These are phyloP conservation scores for Musca domestica DNA, from an alignment of 1,140 invertebrate genomes.

Conservation along the genomic window DNA sequence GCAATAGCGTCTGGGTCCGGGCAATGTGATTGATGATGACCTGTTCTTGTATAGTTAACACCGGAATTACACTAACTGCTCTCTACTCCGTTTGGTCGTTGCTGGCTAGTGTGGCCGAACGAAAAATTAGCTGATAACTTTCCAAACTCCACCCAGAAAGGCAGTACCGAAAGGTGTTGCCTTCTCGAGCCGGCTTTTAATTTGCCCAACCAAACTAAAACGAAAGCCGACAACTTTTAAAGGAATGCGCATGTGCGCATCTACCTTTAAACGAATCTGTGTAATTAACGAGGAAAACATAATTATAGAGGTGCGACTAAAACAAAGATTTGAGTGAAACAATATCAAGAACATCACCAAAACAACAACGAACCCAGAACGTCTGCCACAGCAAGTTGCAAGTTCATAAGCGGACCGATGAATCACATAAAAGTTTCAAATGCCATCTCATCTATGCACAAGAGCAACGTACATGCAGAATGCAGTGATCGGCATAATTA, in stretches of 20 bases:
- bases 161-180: constrained; percentile 11
- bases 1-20: no score
- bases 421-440: no score
- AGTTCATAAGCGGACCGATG: no score
- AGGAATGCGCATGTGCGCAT: not conserved
- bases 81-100: not conserved
- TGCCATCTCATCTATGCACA: no score
- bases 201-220: not conserved
- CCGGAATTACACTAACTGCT: constrained; percentile 13
- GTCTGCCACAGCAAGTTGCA: no score
- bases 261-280: not conserved
- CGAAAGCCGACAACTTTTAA: constrained; percentile 4
- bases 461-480: no score
- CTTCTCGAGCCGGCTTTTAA: constrained; percentile 12
- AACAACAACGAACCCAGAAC: no score
- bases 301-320: constrained; percentile 11
- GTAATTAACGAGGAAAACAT: constrained; percentile 22
- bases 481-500: constrained; percentile 1
- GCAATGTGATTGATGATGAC: constrained; percentile 19
- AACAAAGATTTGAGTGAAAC: not conserved
- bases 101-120: not conserved
- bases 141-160: constrained; percentile 22
- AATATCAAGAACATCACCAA: no score
- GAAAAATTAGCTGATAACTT: constrained; percentile 20
- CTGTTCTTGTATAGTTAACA: constrained; percentile 1